A percentile compares a stretch with the other conserved stretches of the same genome.
Evolutionary conservation across 2,113 vertebrate species (phyloP).

Genomic region (Indri indri): DNA sequence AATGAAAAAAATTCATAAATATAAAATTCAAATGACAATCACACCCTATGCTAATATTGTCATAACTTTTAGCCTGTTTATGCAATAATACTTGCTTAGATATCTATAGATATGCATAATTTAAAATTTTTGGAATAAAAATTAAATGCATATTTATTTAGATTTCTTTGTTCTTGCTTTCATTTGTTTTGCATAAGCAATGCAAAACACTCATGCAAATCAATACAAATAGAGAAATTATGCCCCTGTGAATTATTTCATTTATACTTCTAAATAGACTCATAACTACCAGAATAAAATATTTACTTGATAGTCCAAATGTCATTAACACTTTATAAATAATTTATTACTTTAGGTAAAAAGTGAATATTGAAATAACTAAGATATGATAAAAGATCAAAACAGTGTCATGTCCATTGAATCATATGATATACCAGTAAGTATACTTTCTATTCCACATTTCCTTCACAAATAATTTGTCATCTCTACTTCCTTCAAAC

Average conservation of each 20-base stretch:
- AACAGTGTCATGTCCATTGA: neutral
- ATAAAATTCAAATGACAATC: constrained; percentile 29
- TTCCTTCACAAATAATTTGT: neutral
- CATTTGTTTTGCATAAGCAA: constrained; percentile 43
- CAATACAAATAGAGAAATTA: neutral
- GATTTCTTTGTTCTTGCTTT: constrained; percentile 44
- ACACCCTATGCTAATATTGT: neutral
- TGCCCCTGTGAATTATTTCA: constrained; percentile 37
- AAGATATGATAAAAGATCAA: neutral
- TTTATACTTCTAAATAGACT: constrained; percentile 52
- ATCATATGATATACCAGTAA: neutral
- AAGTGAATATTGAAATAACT: neutral
- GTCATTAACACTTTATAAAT: neutral
- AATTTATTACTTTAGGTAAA: neutral
- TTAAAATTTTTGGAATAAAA: constrained; percentile 56
- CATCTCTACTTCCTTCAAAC: neutral
- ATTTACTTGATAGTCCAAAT: constrained; percentile 22
- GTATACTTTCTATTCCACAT: neutral
- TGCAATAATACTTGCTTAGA: constrained; percentile 28
- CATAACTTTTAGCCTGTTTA: constrained; percentile 49
- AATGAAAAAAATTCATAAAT: neutral
- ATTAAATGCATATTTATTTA: constrained; percentile 16
- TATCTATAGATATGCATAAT: constrained; percentile 55
- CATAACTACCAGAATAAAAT: neutral
- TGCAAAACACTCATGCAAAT: constrained; percentile 42